Base-by-base conservation (phyloP, 2,888 invertebrate genomes). In the Itoplectis maculator region DNA sequence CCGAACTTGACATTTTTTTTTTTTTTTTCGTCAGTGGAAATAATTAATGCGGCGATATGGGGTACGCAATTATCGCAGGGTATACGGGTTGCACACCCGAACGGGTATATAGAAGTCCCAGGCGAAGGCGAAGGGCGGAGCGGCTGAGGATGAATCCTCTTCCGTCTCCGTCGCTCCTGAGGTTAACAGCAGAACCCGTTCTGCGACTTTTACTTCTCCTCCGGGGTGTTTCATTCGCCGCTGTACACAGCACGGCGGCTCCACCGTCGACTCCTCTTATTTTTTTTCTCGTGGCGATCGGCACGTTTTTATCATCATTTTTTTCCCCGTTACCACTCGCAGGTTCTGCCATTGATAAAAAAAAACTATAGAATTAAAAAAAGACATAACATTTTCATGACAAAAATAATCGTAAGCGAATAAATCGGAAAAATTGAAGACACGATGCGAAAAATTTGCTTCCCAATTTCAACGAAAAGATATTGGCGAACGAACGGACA, bases 121-220 rank as follows among this genome's bases (percentile, higher is more conserved):
- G 7, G 18, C 20, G 18, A 54, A 54, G n/a, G 40, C 68, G 61
- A 68, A 74, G 51, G 61, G 59, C 45, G 59, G 66, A 68, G 66
- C 51, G 20, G 59, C 35, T 51, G 20, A 49, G 59, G 49, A 68
- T 66, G 51, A 74, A 51, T 59, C 54, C 61, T 49, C 20, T 63
- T 73, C 20, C 42, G n/a, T 61, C 59, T 61, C 11, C 61, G 7
- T 73, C n/a, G 72, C 54, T 65, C 54, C 65, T 35, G 70, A 45
- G 65, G 45, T 51, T 72, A 70, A 40, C 47, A 29, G 56, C n/a
- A 51, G 69, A 78, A 68, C 78, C 70, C 70, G 78, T 78, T 78
- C 63, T 40, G 65, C 78, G 54, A 70, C 70, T 78, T 78, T 78
- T 78, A 78, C 70, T 78, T 45, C 78, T 65, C 45, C 51, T 45